Base-by-base conservation (phyloP, 2,797 vertebrate genomes). In the Ctenochaetus hawaiiensis region DNA sequence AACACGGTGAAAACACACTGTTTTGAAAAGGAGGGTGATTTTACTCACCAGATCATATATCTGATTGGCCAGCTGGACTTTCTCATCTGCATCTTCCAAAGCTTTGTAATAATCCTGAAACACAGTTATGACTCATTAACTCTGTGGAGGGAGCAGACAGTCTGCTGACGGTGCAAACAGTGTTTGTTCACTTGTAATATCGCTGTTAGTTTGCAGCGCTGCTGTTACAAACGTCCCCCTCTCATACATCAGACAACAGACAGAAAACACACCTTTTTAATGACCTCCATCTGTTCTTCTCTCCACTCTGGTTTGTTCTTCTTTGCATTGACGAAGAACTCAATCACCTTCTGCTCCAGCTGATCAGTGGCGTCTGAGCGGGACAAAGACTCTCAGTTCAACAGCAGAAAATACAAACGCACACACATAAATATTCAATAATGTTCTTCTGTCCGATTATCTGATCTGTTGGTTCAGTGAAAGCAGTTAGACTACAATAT, bases 271-370 rank as follows among this genome's bases (percentile, higher is more conserved):
- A 99, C 98, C 96, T 99, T 99, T 90, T 99, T 99, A 81, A 99
- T 99, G 81, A 97, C 96, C 83, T 97, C 96, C 98, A 99, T 99
- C 93, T 99, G 98, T 79, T 99, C 98, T 82, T 99, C 98, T 84
- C 98, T 95, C 98, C 98, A 99, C 90, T 99, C 98, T 0, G 97
- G 97, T 87, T 99, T 99, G 94, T 99, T 99, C 94, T 99, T 99
- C 95, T 99, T 99, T 20, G 98, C 98, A 2, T 99, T 99, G 89
- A 96, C 94, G 82, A 99, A 99, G 91, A 99, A 99, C 92, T 99
- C 98, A 66, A 97, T 97, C 72, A 99, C 98, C 80, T 98, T 96
- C 91, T 99, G 97, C 86, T 99, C 98, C 89, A 99, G 96, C 86
- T 99, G 98, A 92, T 99, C 98, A 78, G 98, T 99, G 80, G 98